These are phyloP conservation scores for Todiramphus saurophagus DNA, from an alignment of 2,113 vertebrate genomes.

Conservation along the genomic window DNA sequence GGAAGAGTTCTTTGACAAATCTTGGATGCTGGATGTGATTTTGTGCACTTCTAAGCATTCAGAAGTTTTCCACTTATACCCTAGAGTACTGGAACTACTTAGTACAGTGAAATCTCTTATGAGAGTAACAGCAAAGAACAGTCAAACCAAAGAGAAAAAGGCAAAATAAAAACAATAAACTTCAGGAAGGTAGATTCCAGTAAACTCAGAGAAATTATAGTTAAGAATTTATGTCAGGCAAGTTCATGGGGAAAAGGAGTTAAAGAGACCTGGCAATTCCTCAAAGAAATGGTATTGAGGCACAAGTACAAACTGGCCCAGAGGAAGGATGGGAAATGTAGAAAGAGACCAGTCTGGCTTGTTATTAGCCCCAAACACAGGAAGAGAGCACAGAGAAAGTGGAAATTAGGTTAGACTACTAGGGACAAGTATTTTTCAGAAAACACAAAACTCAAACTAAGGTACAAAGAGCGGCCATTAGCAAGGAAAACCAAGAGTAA, in stretches of 20 bases:
- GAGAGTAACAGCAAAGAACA: not conserved
- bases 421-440: slow-evolving; percentile 29
- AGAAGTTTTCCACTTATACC: not conserved
- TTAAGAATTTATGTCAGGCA: slow-evolving; percentile 40
- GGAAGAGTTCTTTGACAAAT: not conserved
- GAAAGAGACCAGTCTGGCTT: slow-evolving; percentile 43
- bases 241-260: slow-evolving; percentile 19
- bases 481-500: not conserved
- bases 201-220: not conserved
- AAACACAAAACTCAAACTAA: not conserved
- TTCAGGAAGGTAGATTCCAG: slow-evolving; percentile 13
- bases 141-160: not conserved
- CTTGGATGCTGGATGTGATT: not conserved
- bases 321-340: slow-evolving; percentile 52
- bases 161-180: slow-evolving; percentile 4
- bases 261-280: slow-evolving; percentile 49
- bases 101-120: not conserved
- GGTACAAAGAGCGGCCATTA: slow-evolving; percentile 12
- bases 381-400: slow-evolving; percentile 50
- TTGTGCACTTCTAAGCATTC: not conserved
- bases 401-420: slow-evolving; percentile 43
- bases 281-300: slow-evolving; percentile 58
- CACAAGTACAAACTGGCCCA: slow-evolving; percentile 51
- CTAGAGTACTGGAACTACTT: not conserved
- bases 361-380: slow-evolving; percentile 47